Percentiles rank a stretch among this genome's conserved stretches.
phyloP scores from a whole-genome alignment of 2,888 invertebrate genomes.

The Drosophila pseudotakahashii region DNA sequence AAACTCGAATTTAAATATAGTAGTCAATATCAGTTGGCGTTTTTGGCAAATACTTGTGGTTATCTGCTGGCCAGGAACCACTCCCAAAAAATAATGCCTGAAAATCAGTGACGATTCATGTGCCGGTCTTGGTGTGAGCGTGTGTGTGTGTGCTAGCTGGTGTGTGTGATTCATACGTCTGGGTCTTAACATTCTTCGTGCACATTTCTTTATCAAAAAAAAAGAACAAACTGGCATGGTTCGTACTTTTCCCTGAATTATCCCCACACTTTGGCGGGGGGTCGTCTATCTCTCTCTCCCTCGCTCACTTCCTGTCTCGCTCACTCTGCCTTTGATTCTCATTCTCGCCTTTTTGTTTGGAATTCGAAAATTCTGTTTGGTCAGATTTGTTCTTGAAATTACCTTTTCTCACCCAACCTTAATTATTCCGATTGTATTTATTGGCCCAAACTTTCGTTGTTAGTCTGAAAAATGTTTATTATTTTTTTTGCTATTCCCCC shows the following conservation, averaged over 20 bases:
- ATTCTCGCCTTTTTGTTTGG: constrained; percentile 24
- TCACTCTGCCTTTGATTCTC: constrained; percentile 12
- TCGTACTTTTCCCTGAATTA: constrained; percentile 58
- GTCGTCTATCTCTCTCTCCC: constrained; percentile 39
- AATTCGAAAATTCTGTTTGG: constrained; percentile 56
- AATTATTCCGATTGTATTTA: constrained; percentile 64
- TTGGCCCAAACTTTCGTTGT: constrained; percentile 45
- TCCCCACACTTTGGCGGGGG: constrained; percentile 58
- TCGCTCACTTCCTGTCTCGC: background rate
- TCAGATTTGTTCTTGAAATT: constrained; percentile 47
- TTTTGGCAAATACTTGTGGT: constrained; percentile 30
- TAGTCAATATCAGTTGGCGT: background rate
- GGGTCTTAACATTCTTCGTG: constrained; percentile 53
- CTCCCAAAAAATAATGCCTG: constrained; percentile 62
- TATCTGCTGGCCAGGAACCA: constrained; percentile 53
- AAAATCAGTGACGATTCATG: constrained; percentile 42
- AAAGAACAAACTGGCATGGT: constrained; percentile 58
- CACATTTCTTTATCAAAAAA: constrained; percentile 66
- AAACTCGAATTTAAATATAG: constrained; percentile 5
- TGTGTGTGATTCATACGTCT: constrained; percentile 75
- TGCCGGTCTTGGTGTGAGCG: constrained; percentile 51
- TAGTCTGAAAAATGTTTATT: constrained; percentile 27
- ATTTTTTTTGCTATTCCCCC: constrained; percentile 33
- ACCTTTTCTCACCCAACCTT: constrained; percentile 65
- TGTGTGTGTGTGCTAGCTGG: constrained; percentile 20